Evolutionary conservation across 2,888 invertebrate genomes (phyloP), one percentile per base, ranked within the genome.

Genomic region (Calameuta filiformis): DNA sequence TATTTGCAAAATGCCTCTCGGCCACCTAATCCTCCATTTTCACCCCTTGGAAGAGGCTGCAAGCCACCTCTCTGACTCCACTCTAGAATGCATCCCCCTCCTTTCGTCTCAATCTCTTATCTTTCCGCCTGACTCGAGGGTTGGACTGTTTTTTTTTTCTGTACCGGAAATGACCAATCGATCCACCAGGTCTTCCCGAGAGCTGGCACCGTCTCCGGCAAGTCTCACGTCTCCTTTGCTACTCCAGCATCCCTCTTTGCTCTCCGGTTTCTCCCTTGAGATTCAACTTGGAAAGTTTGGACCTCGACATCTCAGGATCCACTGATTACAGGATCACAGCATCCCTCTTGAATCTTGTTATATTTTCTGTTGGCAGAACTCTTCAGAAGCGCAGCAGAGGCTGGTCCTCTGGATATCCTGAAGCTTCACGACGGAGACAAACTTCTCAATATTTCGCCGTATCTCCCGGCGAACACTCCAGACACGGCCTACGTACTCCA

Each of bases 311-410:
- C 40, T 56, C 56, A 23, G 23, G 0, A 56, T 2, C 23, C 9
- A 56, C 56, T 56, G 56, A 56, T 56, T 56, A 56, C 56, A 56
- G 23, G 56, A 56, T 56, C 23, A 1, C 56, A 23, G 56, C 56
- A 23, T 56, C 56, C 56, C 23, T 56, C 23, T 56, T 56, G 23
- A 23, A 56, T 56, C 23, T 56, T 56, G 23, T 56, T 56, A 56
- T 56, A 9, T 23, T 56, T 56, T 81, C 84, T 86, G 3, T 82
- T 92, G 92, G 80, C 93, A 95, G 95, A 94, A 89, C 92, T 94
- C 87, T 95, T 95, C 91, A 92, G 94, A 89, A 93, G 93, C 81
- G 95, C 95, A 81, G 94, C 94, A 80, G 95, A 95, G 91, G 95
- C 94, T 81, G 94, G 94, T 83, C 94, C 94, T 83, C 92, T 93